Base-by-base conservation (phyloP, 1,140 invertebrate genomes). In the Macrobrachium rosenbergii region DNA sequence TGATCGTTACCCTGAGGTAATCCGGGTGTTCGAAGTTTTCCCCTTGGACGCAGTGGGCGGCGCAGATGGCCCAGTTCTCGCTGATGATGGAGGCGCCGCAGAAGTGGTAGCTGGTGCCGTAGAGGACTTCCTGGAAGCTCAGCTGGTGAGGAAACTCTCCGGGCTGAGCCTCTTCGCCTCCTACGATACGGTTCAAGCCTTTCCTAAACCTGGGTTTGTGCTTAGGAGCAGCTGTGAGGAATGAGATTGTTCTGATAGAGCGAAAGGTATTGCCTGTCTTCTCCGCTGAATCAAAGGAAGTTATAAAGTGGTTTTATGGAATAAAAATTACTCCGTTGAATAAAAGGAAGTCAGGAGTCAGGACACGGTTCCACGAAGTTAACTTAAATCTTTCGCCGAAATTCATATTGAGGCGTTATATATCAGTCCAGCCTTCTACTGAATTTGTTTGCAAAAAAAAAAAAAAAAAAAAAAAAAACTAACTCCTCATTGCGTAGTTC, bases 141-240 rank as follows among this genome's bases (percentile, higher is more conserved):
- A 95, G 92, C 91, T 95, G 94, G 89, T 94, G 94, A 0, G 95
- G 95, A 76, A 93, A 93, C 80, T 94, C 92, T 17, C 93, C 92
- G 72, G 94, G 94, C 17, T 90, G 89, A 0, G 93, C 93, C 58
- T 93, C 92, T 21, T 92, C 90, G 0, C 95, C 95, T 0, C 95
- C 94, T 3, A 95, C 93, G 19, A 96, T 95, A 43, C 92, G 81
- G 91, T 19, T 80, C 0, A 43, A 37, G 58, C 73, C 75, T 16
- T 23, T 45, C 28, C 64, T 64, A 67, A 87, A 87, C 63, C 1
- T 72, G 45, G 75, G 64, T 78, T 73, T 80, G 17, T 8, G 10
- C 2, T 60, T 60, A 14, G 80, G 82, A 37, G 82, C 76, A 28
- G 80, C 82, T 83, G 82, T 43, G 21, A 21, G 14, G 17, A 58